Conservation (phyloP, 1,140 invertebrate genomes). For the Zelostemma sp. region DNA sequence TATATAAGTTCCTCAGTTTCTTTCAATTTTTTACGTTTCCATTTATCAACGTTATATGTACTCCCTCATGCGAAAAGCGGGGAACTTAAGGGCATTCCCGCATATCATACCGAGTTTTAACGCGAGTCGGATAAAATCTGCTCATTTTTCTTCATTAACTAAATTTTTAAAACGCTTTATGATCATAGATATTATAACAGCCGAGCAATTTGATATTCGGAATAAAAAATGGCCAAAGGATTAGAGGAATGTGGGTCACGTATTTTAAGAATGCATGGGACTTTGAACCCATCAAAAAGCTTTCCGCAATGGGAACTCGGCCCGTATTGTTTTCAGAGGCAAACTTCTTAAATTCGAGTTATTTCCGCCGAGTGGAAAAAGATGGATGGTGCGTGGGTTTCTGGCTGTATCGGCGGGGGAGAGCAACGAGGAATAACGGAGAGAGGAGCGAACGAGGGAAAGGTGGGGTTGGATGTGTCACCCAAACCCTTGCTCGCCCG, state of each 20-base stretch:
- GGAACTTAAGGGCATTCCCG: no score
- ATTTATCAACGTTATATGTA: slow-evolving; percentile 48
- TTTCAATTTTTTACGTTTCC: slow-evolving; percentile 27
- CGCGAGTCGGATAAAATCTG: no score
- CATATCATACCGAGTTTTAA: no score
- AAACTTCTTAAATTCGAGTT: slow-evolving; percentile 65
- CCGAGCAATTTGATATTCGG: no score
- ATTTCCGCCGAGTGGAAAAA: slow-evolving; percentile 60
- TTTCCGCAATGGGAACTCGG: slow-evolving; percentile 55
- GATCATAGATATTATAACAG: no score
- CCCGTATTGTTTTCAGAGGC: slow-evolving; percentile 59
- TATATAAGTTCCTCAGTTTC: slow-evolving; percentile 17
- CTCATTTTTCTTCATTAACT: no score
- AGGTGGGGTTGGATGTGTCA: slow-evolving; percentile 48
- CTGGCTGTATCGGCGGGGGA: slow-evolving; percentile 52
- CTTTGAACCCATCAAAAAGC: no score
- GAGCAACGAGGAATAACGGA: slow-evolving; percentile 18
- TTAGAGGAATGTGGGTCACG: no score
- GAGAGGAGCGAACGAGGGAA: slow-evolving; percentile 23
- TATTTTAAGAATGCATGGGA: no score
- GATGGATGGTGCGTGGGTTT: slow-evolving; percentile 60
- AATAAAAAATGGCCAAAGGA: no score
- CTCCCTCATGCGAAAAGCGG: slow-evolving; percentile 26
- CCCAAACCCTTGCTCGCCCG: slow-evolving; percentile 40
- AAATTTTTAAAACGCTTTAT: no score